Percentiles rank a stretch among this genome's conserved stretches.
These are phyloP conservation scores for Osmerus mordax DNA, from an alignment of 2,113 vertebrate species.

Conservation along the genomic window DNA sequence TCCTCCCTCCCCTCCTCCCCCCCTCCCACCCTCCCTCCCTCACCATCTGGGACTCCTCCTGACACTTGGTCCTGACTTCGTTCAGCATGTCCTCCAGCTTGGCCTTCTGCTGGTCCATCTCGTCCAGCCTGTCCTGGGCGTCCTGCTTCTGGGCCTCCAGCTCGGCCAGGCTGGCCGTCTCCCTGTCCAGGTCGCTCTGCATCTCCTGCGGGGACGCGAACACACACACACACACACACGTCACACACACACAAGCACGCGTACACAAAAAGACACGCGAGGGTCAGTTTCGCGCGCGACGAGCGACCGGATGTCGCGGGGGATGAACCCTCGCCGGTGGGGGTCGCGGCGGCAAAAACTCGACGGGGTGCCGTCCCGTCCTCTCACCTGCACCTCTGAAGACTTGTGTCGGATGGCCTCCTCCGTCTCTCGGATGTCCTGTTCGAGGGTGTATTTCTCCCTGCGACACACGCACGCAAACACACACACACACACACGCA, in stretches of 20 bases:
- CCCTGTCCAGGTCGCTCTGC: constrained; percentile 92
- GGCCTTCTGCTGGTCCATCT: constrained; percentile 98
- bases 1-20: not conserved
- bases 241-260: not conserved
- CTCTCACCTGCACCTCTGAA: constrained; percentile 88
- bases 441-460: constrained; percentile 91
- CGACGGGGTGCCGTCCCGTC: too few species aligned
- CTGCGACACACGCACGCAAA: constrained; percentile 61
- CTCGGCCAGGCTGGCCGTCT: constrained; percentile 86
- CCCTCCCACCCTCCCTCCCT: constrained; percentile 39
- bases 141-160: constrained; percentile 95
- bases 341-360: too few species aligned
- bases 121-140: constrained; percentile 91
- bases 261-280: too few species aligned
- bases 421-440: constrained; percentile 94
- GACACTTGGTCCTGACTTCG: constrained; percentile 89
- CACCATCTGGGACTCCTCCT: constrained; percentile 96
- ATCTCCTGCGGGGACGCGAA: constrained; percentile 75
- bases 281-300: too few species aligned
- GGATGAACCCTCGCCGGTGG: too few species aligned
- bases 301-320: too few species aligned
- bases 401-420: constrained; percentile 91
- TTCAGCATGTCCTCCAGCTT: constrained; percentile 94
- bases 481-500: constrained; percentile 18
- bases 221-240: not conserved